These are phyloP conservation scores for Chitala chitala DNA, from an alignment of 2,113 vertebrate species.

Conservation along the genomic window DNA sequence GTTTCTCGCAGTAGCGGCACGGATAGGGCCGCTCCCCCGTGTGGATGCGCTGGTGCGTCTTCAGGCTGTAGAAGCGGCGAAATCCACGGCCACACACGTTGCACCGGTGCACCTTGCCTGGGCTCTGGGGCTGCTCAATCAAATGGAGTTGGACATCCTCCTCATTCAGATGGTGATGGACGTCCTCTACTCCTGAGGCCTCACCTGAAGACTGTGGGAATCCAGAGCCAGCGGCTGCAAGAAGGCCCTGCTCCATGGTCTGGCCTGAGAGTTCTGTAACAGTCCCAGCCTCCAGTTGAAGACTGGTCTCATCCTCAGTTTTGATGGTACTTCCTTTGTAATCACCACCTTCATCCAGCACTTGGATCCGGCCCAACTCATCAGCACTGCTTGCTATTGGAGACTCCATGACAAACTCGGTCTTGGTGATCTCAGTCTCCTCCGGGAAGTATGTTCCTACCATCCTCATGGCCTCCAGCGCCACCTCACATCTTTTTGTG, in stretches of 20 bases:
- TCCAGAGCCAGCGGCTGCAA: conserved; percentile 4
- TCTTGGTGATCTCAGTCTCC: conserved; percentile 27
- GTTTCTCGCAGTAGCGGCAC: conserved; percentile 48
- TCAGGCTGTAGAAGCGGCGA: conserved; percentile 48
- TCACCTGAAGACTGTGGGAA: conserved; percentile 18
- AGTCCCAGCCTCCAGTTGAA: conserved; percentile 13
- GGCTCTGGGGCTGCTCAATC: neutral
- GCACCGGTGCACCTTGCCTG: conserved; percentile 40
- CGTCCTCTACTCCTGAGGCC: neutral
- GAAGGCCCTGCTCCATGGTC: conserved; percentile 14
- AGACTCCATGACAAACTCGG: conserved; percentile 42
- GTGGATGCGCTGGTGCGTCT: conserved; percentile 51
- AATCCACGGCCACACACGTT: conserved; percentile 49
- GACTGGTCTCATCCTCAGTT: conserved; percentile 35
- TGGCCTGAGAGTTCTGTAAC: conserved; percentile 13
- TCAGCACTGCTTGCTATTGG: conserved; percentile 31
- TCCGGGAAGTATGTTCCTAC: neutral
- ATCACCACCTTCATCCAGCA: conserved; percentile 38
- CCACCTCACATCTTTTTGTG: too few species aligned
- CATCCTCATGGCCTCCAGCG: too few species aligned
- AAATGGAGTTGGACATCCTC: neutral
- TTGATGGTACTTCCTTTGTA: conserved; percentile 37
- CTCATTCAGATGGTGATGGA: neutral
- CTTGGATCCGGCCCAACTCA: conserved; percentile 43
- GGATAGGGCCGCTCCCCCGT: conserved; percentile 48